Evolutionary conservation across 2,113 vertebrate species (phyloP).

Genomic region (Glaucidium brasilianum): DNA sequence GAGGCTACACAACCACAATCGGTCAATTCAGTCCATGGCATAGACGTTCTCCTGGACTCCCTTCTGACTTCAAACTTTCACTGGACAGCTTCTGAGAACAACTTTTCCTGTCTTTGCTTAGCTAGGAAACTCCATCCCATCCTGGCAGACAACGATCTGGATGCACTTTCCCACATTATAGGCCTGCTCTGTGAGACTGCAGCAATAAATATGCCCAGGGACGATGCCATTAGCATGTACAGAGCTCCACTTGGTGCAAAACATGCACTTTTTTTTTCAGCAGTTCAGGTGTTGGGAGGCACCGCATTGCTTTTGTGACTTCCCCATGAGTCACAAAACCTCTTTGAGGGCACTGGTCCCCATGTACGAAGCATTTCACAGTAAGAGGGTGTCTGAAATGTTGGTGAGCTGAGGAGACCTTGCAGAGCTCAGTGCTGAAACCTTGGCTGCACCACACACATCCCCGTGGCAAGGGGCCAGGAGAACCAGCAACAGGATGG

Average conservation of each 20-base stretch:
- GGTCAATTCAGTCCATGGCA: background rate
- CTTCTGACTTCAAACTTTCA: background rate
- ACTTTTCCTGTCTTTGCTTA: background rate
- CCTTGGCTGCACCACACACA: fast-evolving
- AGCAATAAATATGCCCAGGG: background rate
- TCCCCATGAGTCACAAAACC: background rate
- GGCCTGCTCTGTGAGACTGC: background rate
- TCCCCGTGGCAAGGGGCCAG: background rate
- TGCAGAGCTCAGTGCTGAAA: background rate
- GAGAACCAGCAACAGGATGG: background rate
- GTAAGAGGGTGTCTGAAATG: background rate
- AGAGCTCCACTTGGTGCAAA: background rate
- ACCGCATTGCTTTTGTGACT: background rate
- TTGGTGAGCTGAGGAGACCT: fast-evolving
- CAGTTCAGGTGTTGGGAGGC: background rate
- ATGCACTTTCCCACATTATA: background rate
- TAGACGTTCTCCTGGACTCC: background rate
- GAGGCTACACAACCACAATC: background rate
- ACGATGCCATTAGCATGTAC: fast-evolving
- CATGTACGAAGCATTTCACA: background rate
- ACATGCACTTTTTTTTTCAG: background rate
- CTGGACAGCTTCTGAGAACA: background rate
- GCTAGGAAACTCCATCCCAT: background rate
- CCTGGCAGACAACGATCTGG: background rate
- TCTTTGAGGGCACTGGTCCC: background rate